Evolutionary conservation across 37 sponge, comb jelly and placozoan genomes (phyloP), one percentile per base, ranked within the genome.

Genomic region (Ianthella basta): DNA sequence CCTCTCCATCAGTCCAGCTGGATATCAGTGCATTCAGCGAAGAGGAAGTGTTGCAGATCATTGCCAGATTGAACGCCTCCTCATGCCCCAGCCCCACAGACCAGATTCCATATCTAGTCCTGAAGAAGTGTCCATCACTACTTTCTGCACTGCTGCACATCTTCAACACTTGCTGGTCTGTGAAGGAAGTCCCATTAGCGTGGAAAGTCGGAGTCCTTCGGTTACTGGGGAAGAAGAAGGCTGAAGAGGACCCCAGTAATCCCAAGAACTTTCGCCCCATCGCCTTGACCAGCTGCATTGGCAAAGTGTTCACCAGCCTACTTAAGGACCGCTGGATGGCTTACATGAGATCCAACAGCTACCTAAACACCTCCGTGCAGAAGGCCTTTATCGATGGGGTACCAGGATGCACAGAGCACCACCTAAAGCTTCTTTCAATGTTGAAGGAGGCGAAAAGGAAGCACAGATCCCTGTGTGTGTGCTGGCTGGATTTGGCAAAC

Each of bases 401-500:
- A 13, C 59, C 74, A 33, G 85, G 85, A 14, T 84, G 85, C 59
- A 72, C 60, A 21, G 85, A 84, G 74, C 85, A 84, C 60, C 73
- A 72, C 15, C n/a, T 74, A 37, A 73, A 72, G 21, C 63, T 84
- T 14, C 36, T 50, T 15, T 59, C 78, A 32, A 44, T 61, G 14
- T 12, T 85, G 38, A 30, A 59, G 21, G 86, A 85, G 25, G 86
- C 86, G 10, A 38, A 44, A 16, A 59, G 27, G 34, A 75, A 85
- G 36, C 78, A 78, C 63, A 27, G 24, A 6, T 56, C 78, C 15
- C 50, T 63, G 14, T 25, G 41, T 39, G 63, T 78, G 16, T 75
- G 78, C 53, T 85, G 86, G 86, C 44, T 85, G 40, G 78, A 85
- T 38, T 63, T 85, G 24, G 79, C 79, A 4, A 85, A 85, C 63